phyloP scores from a whole-genome alignment of 1,140 invertebrate species.

The Popillia japonica region DNA sequence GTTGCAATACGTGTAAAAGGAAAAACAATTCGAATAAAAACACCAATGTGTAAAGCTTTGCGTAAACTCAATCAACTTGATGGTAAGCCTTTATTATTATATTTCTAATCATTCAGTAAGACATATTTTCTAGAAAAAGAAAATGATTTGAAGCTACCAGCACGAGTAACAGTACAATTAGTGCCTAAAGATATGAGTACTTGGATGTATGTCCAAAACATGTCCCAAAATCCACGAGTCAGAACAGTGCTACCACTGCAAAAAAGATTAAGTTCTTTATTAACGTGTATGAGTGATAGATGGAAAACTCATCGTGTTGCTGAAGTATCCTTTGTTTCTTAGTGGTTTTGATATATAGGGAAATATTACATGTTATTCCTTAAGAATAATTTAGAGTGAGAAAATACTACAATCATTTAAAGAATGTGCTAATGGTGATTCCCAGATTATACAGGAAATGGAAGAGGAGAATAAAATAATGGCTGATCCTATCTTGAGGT shows the following conservation, averaged over 20 bases:
- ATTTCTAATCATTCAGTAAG: too few species aligned
- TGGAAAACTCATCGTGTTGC: conserved; percentile 67
- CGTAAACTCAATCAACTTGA: conserved; percentile 87
- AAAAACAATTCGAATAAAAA: conserved; percentile 86
- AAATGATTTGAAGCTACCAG: conserved; percentile 81
- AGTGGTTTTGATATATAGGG: too few species aligned
- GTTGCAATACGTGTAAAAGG: conserved; percentile 85
- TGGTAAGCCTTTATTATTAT: conserved; percentile 65
- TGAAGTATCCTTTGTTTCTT: conserved; percentile 34
- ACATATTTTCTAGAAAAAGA: conserved; percentile 77
- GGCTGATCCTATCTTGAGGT: conserved; percentile 56
- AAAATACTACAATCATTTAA: conserved; percentile 49
- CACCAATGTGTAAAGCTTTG: conserved; percentile 89
- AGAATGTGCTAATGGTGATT: conserved; percentile 44
- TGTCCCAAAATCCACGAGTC: conserved; percentile 91
- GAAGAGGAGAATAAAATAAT: conserved; percentile 46
- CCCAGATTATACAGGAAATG: conserved; percentile 49
- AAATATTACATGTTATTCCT: too few species aligned
- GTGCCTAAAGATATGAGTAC: conserved; percentile 79
- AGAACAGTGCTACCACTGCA: conserved; percentile 78
- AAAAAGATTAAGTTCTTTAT: conserved; percentile 74
- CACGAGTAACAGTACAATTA: conserved; percentile 80
- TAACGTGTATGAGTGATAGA: conserved; percentile 79
- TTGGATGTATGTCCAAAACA: conserved; percentile 83
- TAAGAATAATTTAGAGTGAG: conserved; percentile 50